These are phyloP conservation scores for Cromileptes altivelis DNA, from an alignment of 2,113 vertebrate species.

Conservation along the genomic window DNA sequence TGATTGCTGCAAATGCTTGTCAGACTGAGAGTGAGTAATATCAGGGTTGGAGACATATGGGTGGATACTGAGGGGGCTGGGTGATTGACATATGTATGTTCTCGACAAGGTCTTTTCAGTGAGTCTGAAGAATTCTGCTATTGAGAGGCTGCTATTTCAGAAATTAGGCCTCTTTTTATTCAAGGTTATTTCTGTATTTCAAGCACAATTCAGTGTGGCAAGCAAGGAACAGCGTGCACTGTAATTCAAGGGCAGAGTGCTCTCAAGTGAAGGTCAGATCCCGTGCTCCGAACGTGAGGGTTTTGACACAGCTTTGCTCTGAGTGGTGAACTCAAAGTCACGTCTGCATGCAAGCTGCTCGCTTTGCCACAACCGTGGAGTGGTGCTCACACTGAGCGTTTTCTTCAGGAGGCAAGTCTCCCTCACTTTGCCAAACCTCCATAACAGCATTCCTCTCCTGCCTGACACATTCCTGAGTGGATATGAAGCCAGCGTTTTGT, in stretches of 20 bases:
- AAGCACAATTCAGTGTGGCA: neutral
- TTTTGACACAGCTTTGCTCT: constrained; percentile 42
- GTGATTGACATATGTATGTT: constrained; percentile 74
- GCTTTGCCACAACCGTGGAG: constrained; percentile 3
- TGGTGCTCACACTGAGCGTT: constrained; percentile 22
- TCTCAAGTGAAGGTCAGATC: constrained; percentile 54
- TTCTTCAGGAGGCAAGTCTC: constrained; percentile 41
- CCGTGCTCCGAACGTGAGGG: constrained; percentile 26
- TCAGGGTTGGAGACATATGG: constrained; percentile 72
- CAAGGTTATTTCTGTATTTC: constrained; percentile 60
- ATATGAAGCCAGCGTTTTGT: constrained; percentile 37
- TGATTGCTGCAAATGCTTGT: constrained; percentile 64
- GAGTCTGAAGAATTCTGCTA: constrained; percentile 37
- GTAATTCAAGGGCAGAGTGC: constrained; percentile 22
- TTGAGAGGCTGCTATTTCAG: constrained; percentile 47
- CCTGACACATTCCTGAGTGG: constrained; percentile 45
- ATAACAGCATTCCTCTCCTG: constrained; percentile 19
- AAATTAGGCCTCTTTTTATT: constrained; percentile 42
- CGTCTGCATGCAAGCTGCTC: constrained; percentile 29
- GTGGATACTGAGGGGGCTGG: constrained; percentile 66
- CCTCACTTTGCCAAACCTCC: constrained; percentile 34
- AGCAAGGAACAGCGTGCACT: neutral
- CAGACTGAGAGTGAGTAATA: constrained; percentile 77
- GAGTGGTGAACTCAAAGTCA: constrained; percentile 37
- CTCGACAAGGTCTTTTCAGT: constrained; percentile 48